phyloP scores from a whole-genome alignment of 2,113 vertebrate genomes.

The Amphilophus citrinellus region DNA sequence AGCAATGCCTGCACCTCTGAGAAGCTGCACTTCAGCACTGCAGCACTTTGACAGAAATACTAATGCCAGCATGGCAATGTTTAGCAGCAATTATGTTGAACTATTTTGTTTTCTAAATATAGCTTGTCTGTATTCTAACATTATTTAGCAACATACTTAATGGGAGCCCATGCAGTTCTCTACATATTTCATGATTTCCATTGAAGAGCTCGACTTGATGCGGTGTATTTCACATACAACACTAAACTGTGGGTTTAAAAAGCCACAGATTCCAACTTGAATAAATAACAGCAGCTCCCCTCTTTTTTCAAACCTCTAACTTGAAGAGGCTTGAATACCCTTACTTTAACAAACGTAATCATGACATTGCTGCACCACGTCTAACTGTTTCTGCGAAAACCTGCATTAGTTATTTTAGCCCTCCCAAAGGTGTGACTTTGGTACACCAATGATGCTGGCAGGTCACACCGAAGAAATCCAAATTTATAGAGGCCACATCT shows the following conservation, averaged over 20 bases:
- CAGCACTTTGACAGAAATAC: conserved; percentile 15
- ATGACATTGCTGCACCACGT: neutral
- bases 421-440: conserved; percentile 13
- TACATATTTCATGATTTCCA: neutral
- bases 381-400: neutral
- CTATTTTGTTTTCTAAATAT: neutral
- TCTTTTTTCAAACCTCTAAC: neutral
- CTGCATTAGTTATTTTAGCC: neutral
- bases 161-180: too few species aligned
- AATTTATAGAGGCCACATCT: conserved; percentile 13
- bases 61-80: conserved; percentile 1
- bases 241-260: neutral
- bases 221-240: neutral
- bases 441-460: neutral
- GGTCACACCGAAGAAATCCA: neutral
- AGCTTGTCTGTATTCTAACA: neutral
- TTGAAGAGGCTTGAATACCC: neutral
- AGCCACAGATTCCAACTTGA: neutral
- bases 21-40: neutral
- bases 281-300: neutral
- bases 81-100: neutral
- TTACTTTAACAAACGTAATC: neutral
- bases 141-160: neutral
- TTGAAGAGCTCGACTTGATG: neutral
- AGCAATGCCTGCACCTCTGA: conserved; percentile 2